A percentile compares a stretch with the other conserved stretches of the same genome.
Conservation (phyloP, 2,113 vertebrate species). For the Cygnus buccinator region DNA sequence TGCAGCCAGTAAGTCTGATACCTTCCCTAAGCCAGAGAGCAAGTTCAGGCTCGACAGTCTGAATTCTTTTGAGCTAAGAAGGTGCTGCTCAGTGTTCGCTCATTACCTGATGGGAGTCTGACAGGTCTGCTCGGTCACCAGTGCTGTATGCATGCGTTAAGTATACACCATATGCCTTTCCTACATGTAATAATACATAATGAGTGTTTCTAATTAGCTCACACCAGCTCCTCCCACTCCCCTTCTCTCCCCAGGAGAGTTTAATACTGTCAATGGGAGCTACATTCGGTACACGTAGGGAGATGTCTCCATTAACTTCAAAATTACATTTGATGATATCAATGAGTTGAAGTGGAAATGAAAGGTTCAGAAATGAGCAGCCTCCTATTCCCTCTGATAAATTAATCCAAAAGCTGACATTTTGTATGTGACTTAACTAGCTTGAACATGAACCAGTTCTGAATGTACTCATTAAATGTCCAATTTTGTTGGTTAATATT, state of each 20-base stretch:
- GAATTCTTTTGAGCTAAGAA: not conserved
- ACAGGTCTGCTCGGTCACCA: not conserved
- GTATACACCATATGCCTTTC: accelerated
- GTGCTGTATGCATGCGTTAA: accelerated
- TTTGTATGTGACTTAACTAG: not conserved
- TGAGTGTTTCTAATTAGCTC: not conserved
- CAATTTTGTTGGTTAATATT: not conserved
- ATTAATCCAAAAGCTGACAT: not conserved
- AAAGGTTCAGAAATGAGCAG: not conserved
- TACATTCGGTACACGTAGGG: accelerated
- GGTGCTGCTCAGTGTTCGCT: not conserved
- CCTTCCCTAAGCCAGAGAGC: not conserved
- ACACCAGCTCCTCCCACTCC: not conserved
- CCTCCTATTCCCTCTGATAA: not conserved
- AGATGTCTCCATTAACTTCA: not conserved
- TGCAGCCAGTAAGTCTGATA: not conserved
- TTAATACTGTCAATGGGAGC: accelerated
- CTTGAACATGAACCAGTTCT: not conserved
- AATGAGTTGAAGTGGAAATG: not conserved
- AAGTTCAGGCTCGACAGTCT: not conserved
- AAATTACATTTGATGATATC: not conserved
- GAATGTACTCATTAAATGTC: not conserved
- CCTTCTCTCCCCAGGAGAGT: not conserved
- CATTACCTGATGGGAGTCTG: not conserved
- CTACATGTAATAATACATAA: accelerated